Conservation (phyloP, 2,888 invertebrate species). For the Plemyria rubiginata region DNA sequence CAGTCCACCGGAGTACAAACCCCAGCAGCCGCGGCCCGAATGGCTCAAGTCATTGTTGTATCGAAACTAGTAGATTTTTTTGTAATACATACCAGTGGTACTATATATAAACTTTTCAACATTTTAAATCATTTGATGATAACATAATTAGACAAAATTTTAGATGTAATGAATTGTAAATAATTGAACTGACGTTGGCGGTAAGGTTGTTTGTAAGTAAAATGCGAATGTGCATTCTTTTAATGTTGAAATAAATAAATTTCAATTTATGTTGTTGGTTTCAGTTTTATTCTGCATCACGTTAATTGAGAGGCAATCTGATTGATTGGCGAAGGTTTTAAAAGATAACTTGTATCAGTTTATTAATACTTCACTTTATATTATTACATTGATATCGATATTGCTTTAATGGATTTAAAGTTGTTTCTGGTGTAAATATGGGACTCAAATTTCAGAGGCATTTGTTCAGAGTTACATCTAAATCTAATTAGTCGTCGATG, state of each 20-base stretch:
- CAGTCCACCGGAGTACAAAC: conserved; percentile 73
- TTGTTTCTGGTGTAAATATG: too few species aligned
- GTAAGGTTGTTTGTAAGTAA: conserved; percentile 74
- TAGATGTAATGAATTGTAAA: conserved; percentile 58
- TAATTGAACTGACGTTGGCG: conserved; percentile 72
- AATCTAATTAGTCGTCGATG: too few species aligned
- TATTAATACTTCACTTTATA: too few species aligned
- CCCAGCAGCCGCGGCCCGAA: conserved; percentile 72
- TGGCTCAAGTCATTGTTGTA: conserved; percentile 78
- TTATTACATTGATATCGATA: too few species aligned
- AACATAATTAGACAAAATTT: conserved; percentile 42
- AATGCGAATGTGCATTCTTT: conserved; percentile 69
- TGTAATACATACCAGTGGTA: conserved; percentile 30
- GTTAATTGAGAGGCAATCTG: neutral
- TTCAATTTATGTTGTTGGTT: conserved; percentile 48
- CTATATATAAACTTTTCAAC: conserved; percentile 36
- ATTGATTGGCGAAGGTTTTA: neutral
- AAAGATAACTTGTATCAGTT: too few species aligned
- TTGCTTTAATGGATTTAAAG: too few species aligned
- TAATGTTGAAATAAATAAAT: conserved; percentile 79
- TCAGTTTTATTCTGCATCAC: conserved; percentile 8
- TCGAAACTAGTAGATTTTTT: conserved; percentile 67
- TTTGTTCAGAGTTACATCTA: too few species aligned
- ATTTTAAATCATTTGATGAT: conserved; percentile 51
- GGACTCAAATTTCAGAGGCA: too few species aligned